A percentile compares a stretch with the other conserved stretches of the same genome.
Conservation (phyloP, 23 tunicate species). For the Diplosoma virens region DNA sequence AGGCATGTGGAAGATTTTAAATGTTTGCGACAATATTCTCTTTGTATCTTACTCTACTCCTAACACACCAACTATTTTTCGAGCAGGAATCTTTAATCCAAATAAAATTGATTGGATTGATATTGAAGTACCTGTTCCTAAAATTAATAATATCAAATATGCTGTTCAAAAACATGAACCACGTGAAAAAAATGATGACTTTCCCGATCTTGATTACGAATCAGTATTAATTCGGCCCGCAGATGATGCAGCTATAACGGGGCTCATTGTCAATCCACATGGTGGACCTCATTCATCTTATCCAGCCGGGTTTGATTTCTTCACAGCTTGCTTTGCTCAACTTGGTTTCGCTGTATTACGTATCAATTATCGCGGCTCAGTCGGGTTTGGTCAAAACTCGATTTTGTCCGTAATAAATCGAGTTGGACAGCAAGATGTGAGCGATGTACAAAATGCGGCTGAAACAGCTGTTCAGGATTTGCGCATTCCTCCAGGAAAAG, state of each 20-base stretch:
- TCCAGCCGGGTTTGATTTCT: conserved; percentile 42
- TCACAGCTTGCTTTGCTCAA: conserved; percentile 23
- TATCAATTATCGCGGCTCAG: conserved; percentile 75
- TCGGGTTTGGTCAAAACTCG: conserved; percentile 73
- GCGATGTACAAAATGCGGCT: conserved; percentile 77
- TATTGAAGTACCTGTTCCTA: conserved; percentile 13
- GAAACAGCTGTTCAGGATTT: conserved; percentile 7
- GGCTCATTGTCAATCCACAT: conserved; percentile 72
- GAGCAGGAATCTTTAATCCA: conserved; percentile 17
- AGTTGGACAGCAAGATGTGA: conserved; percentile 63
- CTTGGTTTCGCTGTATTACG: conserved; percentile 64
- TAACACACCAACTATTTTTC: conserved; percentile 29
- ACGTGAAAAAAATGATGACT: conserved; percentile 24
- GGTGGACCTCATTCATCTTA: conserved; percentile 74
- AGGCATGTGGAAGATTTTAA: conserved; percentile 29
- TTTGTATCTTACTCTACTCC: conserved; percentile 59
- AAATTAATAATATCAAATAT: conserved; percentile 34
- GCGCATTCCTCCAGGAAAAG: neutral
- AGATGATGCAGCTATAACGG: neutral
- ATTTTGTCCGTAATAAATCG: conserved; percentile 49
- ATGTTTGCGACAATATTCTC: conserved; percentile 42
- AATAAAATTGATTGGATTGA: conserved; percentile 29
- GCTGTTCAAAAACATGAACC: conserved; percentile 37
- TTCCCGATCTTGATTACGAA: conserved; percentile 51
- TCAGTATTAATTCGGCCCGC: conserved; percentile 53